Base-by-base conservation (phyloP, 2,888 invertebrate genomes). In the Monoplex corrugatus region DNA sequence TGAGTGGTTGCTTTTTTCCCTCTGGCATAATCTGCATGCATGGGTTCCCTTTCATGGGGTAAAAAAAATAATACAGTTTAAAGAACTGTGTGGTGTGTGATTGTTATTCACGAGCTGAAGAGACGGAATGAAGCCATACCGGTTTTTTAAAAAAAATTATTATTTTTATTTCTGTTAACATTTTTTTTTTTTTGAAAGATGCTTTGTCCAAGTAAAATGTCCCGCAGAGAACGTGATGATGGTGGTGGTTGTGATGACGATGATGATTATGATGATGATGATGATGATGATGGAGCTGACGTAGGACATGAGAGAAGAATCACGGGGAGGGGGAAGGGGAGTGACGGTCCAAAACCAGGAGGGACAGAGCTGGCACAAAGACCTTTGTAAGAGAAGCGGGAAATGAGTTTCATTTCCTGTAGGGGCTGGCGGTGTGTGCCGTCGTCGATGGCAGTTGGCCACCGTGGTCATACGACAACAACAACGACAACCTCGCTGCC, bases 371-470 rank as follows among this genome's bases (percentile, higher is more conserved):
- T 28, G 23, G 45, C 87, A 80, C 87, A 87, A 87, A 87, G 87
- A 72, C 44, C 82, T 19, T 1, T 57, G 87, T 44, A 23, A 45
- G 63, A 50, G 87, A 32, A 44, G 89, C 63, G 87, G 89, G 89
- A 89, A 89, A 89, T 89, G 89, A 89, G 87, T 68, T 68, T 89
- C 89, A 89, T 89, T 89, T 89, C 89, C 89, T 89, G 85, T 50
- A 57, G 44, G 44, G 3, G 44, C 19, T 23, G 3, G 80, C 3
- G n/a, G 32, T 10, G 83, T 32, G 86, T 40, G 82, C 28, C 40
- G 40, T 19, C 40, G 45, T 68, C n/a, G 45, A 45, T 83, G 45
- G 32, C 28, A 23, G 78, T 40, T 78, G 50, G 87, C 45, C 44
- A 50, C 50, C 50, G 78, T 28, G 87, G 87, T 50, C 84, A 32